Conservation (phyloP, 2,113 vertebrate species). For the Rissa tridactyla region DNA sequence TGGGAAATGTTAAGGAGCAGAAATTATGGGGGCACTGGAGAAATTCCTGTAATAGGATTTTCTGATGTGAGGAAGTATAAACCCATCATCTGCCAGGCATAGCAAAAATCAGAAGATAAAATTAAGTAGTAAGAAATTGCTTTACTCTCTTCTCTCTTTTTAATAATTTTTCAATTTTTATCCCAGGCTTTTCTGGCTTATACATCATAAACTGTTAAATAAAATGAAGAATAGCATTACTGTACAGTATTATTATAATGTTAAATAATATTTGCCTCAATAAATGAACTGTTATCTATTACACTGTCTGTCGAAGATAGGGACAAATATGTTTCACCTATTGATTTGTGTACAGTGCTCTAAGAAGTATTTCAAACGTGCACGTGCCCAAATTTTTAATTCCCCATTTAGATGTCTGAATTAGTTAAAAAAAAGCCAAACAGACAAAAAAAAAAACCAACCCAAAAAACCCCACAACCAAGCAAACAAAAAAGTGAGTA, state of each 20-base stretch:
- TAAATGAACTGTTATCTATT: background rate
- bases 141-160: background rate
- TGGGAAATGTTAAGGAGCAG: background rate
- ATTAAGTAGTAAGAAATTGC: background rate
- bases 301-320: background rate
- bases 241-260: background rate
- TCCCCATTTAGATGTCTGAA: background rate
- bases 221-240: conserved; percentile 19
- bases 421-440: background rate
- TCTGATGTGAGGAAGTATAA: background rate
- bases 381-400: background rate
- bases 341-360: background rate
- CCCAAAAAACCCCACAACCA: background rate
- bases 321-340: background rate
- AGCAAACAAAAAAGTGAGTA: background rate
- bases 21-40: background rate
- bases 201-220: conserved; percentile 19
- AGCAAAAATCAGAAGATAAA: background rate
- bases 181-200: background rate
- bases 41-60: conserved; percentile 16
- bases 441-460: too few species aligned
- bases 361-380: background rate
- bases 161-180: background rate
- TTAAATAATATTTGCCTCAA: conserved; percentile 41
- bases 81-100: background rate